Evolutionary conservation across 2,797 vertebrate species (phyloP).

Genomic region (Sphaeramia orbicularis): DNA sequence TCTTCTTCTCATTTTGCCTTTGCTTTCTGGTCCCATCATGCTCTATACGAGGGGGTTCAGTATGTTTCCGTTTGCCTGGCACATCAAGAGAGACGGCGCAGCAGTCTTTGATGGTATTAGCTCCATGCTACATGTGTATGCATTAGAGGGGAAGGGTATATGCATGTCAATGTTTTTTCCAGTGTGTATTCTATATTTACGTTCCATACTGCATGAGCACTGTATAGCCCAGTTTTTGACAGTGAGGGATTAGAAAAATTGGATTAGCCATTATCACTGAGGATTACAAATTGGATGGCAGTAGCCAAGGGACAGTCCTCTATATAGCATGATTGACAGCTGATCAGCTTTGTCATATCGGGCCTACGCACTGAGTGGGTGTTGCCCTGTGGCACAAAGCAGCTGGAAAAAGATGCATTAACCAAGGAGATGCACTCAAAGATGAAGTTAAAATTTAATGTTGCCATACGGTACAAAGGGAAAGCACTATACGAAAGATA

Average conservation of each 20-base stretch:
- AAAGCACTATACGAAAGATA: too few species aligned
- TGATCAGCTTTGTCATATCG: constrained; percentile 25
- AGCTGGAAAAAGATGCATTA: background rate
- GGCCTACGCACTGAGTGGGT: constrained; percentile 35
- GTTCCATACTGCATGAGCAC: constrained; percentile 17
- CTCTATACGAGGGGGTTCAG: constrained; percentile 27
- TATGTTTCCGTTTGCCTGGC: constrained; percentile 30
- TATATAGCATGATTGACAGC: constrained; percentile 46
- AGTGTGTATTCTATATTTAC: constrained; percentile 32
- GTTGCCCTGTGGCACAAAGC: background rate
- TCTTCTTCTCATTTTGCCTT: background rate
- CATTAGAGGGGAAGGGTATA: constrained; percentile 3
- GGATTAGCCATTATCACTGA: constrained; percentile 61
- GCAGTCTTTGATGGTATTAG: constrained; percentile 62
- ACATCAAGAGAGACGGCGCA: constrained; percentile 32
- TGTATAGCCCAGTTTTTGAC: constrained; percentile 26
- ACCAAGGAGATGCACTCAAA: background rate
- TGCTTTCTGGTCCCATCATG: constrained; percentile 3
- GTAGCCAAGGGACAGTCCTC: constrained; percentile 39
- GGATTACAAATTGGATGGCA: constrained; percentile 61
- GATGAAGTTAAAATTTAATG: too few species aligned
- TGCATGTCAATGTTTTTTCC: constrained; percentile 11
- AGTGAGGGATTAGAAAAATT: constrained; percentile 55
- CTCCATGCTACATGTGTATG: constrained; percentile 15
- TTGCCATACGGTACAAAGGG: too few species aligned